Evolutionary conservation across 2,113 vertebrate species (phyloP).

Genomic region (Apeltes quadracus): DNA sequence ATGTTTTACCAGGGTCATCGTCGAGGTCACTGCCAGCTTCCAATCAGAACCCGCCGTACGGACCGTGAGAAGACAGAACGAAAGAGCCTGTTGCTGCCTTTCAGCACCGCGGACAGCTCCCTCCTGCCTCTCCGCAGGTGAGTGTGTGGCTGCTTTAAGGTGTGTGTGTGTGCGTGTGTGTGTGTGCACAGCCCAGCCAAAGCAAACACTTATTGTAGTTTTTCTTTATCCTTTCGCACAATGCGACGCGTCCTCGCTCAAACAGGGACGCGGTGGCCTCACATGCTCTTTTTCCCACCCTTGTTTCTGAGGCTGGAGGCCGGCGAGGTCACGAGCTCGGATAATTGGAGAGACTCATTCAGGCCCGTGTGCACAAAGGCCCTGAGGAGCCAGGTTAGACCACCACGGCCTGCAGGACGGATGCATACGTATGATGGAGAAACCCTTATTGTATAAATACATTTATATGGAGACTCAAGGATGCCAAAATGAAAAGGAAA

Average conservation of each 20-base stretch:
- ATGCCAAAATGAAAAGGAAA: background rate
- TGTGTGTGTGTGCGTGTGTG: conserved; percentile 4
- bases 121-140: conserved; percentile 51
- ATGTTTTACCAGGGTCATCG: background rate
- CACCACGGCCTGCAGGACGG: conserved; percentile 9
- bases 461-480: background rate
- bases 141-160: conserved; percentile 18
- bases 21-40: background rate
- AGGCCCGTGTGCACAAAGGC: conserved; percentile 23
- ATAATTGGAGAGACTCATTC: conserved; percentile 34
- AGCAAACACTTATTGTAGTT: conserved; percentile 33
- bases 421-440: conserved; percentile 8
- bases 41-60: background rate
- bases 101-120: conserved; percentile 77
- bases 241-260: conserved; percentile 35
- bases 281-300: conserved; percentile 68
- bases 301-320: conserved; percentile 24
- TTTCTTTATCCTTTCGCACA: conserved; percentile 31
- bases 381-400: conserved; percentile 10
- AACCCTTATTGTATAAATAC: background rate
- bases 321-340: conserved; percentile 1
- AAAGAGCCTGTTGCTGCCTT: conserved; percentile 45
- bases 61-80: background rate
- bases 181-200: conserved; percentile 17
- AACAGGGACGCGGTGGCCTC: conserved; percentile 40